phyloP scores from a whole-genome alignment of 2,113 vertebrate species.

The Sakesphorus luctuosus region DNA sequence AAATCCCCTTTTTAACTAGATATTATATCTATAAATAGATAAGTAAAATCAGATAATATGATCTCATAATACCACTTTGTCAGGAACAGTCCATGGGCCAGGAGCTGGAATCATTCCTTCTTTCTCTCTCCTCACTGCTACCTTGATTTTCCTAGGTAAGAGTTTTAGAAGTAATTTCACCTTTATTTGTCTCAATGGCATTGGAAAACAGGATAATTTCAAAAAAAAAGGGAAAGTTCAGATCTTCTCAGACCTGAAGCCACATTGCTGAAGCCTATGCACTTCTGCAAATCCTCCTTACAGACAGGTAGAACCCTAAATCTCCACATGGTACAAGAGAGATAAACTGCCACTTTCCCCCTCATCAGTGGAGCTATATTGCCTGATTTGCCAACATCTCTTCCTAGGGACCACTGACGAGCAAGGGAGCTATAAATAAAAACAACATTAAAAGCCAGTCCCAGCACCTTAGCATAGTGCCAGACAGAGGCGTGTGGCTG shows the following conservation, averaged over 20 bases:
- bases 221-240: not conserved
- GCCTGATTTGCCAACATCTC: not conserved
- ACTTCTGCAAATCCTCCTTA: not conserved
- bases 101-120: not conserved
- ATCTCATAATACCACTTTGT: not conserved
- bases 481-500: not conserved
- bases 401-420: not conserved
- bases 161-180: not conserved
- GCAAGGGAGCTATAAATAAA: not conserved
- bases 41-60: not conserved
- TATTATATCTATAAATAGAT: not conserved
- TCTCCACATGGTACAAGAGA: not conserved
- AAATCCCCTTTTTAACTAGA: not conserved
- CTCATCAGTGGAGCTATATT: not conserved
- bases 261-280: rapidly evolving
- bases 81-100: not conserved
- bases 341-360: not conserved
- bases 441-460: not conserved
- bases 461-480: rapidly evolving
- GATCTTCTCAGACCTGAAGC: not conserved
- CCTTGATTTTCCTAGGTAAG: not conserved
- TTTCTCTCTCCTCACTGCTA: not conserved
- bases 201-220: not conserved
- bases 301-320: not conserved
- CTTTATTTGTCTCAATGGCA: not conserved